Conservation (phyloP, 2,113 vertebrate species). For the Stercorarius parasiticus region DNA sequence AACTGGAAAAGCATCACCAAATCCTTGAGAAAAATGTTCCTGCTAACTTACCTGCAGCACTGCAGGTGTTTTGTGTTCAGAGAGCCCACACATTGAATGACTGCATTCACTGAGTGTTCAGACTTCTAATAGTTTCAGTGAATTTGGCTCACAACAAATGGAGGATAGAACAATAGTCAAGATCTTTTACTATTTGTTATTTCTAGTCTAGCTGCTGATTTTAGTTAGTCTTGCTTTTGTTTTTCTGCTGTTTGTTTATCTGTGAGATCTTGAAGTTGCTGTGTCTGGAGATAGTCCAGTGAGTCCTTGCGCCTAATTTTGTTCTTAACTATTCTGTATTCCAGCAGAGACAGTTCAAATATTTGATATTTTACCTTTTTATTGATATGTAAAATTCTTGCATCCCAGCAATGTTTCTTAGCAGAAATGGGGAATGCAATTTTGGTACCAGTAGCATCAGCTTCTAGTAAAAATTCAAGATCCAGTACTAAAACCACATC, state of each 20-base stretch:
- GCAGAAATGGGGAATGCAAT: background rate
- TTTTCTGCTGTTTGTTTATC: background rate
- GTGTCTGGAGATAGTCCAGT: background rate
- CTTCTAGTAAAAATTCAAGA: background rate
- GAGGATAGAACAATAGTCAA: background rate
- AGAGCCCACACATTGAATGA: background rate
- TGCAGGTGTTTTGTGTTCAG: background rate
- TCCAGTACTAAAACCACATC: background rate
- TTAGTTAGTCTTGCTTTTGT: background rate
- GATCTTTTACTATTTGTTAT: background rate
- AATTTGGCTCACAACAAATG: background rate
- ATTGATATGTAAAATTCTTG: background rate
- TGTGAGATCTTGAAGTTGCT: background rate
- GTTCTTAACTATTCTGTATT: background rate
- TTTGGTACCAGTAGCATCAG: background rate
- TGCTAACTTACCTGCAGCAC: background rate
- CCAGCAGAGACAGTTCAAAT: background rate
- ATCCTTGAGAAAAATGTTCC: background rate
- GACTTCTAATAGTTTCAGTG: background rate
- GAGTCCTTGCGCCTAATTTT: background rate
- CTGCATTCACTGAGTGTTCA: background rate
- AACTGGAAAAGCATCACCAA: background rate
- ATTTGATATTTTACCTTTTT: background rate
- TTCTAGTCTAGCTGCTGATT: background rate
- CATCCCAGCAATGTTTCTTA: background rate